A percentile compares a stretch with the other conserved stretches of the same genome.
These are phyloP conservation scores for Paracanthobrama guichenoti DNA, from an alignment of 2,113 vertebrate genomes.

Conservation along the genomic window DNA sequence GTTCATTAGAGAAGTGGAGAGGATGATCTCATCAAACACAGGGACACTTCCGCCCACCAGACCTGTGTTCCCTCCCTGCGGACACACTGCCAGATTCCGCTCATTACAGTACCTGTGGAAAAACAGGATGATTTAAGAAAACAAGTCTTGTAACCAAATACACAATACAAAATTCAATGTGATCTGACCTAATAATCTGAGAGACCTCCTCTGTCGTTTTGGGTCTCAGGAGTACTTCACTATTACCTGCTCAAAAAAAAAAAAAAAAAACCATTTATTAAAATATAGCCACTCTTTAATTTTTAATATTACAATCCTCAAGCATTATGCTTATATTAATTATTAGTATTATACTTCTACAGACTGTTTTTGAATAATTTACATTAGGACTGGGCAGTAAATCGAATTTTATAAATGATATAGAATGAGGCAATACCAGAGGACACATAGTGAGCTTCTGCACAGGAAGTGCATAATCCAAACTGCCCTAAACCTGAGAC, in stretches of 20 bases:
- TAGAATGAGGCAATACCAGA: no score
- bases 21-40: slow-evolving; percentile 93
- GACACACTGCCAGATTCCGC: slow-evolving; percentile 87
- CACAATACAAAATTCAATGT: not conserved
- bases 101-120: slow-evolving; percentile 82
- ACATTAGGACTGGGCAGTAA: no score
- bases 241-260: slow-evolving; percentile 77
- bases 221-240: slow-evolving; percentile 87
- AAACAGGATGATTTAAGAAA: not conserved
- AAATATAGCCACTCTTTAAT: not conserved
- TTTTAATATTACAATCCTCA: not conserved
- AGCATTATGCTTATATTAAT: not conserved
- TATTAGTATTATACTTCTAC: no score
- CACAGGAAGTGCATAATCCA: no score
- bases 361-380: not conserved
- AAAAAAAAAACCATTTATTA: not conserved
- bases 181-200: slow-evolving; percentile 82
- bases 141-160: no score
- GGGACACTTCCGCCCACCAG: slow-evolving; percentile 96
- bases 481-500: no score
- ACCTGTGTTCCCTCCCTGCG: slow-evolving; percentile 94
- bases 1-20: slow-evolving; percentile 92
- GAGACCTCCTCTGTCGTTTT: slow-evolving; percentile 86
- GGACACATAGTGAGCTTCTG: no score
- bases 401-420: no score